Evolutionary conservation across 2,797 vertebrate species (phyloP), one percentile per base, ranked within the genome.

Genomic region (Poecile montanus): DNA sequence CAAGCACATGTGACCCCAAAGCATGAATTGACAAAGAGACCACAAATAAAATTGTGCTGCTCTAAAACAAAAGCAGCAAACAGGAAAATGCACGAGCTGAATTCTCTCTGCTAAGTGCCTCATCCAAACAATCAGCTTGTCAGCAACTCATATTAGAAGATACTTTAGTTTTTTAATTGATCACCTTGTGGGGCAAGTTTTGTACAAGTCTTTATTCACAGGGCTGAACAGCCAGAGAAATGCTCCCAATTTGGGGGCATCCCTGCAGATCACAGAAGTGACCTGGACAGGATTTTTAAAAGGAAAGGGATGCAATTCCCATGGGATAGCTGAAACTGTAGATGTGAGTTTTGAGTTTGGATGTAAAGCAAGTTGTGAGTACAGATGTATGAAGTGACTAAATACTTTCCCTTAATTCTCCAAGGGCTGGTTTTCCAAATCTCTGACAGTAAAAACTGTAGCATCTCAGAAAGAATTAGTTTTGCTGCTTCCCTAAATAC

Each of bases 21-120:
- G 58, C 32, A 40, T 0, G 0, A 60, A 50, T 8, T 1, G 2
- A 47, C 45, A 68, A 14, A 61, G 32, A 58, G 30, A 76, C 21
- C 40, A 62, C 73, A 50, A 67, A 26, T 16, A 53, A 63, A 73
- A 63, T 8, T 32, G 15, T 57, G 17, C 36, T 57, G 58, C 58
- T 57, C 32, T 44, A 27, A 15, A 32, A 16, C 13, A 63, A 71
- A 71, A 22, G 66, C 32, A 63, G 22, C 32, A 63, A 56, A 78
- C 0, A 38, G 17, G 47, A 80, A 66, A 38, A 47, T 10, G 12
- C 23, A 26, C 13, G 27, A 29, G 16, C 7, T 2, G 7, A 56
- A 32, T 62, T 40, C 36, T 40, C 54, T 29, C 25, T 2, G 0
- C 47, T 47, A 26, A 45, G 16, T 34, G 16, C 17, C 45, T 2